phyloP scores from a whole-genome alignment of 2,888 invertebrate species.

The Lasioglossum leucozonium region DNA sequence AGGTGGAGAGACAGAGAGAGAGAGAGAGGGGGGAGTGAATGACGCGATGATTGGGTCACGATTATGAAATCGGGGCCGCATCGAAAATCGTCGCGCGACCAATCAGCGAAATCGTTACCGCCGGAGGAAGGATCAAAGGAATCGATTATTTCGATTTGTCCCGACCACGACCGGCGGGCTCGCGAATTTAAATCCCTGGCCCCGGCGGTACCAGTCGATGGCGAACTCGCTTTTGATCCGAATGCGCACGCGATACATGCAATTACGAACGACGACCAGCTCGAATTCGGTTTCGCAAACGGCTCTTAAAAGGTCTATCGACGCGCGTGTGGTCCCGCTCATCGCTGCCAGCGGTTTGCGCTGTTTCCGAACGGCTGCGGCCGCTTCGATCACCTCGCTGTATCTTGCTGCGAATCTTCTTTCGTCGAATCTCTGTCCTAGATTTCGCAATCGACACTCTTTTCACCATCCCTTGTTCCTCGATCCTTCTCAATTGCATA shows the following conservation, averaged over 20 bases:
- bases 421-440: neutral
- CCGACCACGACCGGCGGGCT: slow-evolving; percentile 22
- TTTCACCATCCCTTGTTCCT: neutral
- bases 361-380: slow-evolving; percentile 32
- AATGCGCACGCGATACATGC: slow-evolving; percentile 49
- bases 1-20: neutral
- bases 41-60: neutral
- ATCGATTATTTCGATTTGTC: slow-evolving; percentile 40
- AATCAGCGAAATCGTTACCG: slow-evolving; percentile 37
- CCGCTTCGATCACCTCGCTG: neutral
- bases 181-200: neutral
- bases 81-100: slow-evolving; percentile 12
- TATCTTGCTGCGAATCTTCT: neutral
- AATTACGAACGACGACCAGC: slow-evolving; percentile 55
- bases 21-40: neutral
- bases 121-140: slow-evolving; percentile 28
- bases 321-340: slow-evolving; percentile 69
- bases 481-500: neutral
- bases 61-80: slow-evolving; percentile 36
- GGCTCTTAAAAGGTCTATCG: slow-evolving; percentile 64
- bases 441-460: neutral
- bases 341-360: slow-evolving; percentile 64
- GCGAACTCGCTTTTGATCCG: slow-evolving; percentile 53
- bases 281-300: slow-evolving; percentile 68
- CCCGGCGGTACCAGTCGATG: slow-evolving; percentile 13